These are phyloP conservation scores for Platycnemis pennipes DNA, from an alignment of 2,888 invertebrate genomes.

Conservation along the genomic window DNA sequence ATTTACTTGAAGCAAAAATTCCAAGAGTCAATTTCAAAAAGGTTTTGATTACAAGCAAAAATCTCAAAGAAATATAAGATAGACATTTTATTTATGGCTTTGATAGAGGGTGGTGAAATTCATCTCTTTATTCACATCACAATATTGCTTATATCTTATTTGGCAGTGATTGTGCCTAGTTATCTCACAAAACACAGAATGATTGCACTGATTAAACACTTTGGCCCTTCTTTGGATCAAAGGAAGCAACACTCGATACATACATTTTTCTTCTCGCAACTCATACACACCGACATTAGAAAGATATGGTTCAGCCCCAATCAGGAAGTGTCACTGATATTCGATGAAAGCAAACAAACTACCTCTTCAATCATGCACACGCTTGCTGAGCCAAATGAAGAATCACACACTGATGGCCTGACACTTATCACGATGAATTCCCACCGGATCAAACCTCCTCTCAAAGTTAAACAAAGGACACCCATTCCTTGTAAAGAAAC, in stretches of 20 bases:
- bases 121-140: slow-evolving; percentile 59
- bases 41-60: not conserved
- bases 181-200: slow-evolving; percentile 62
- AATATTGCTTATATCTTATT: slow-evolving; percentile 50
- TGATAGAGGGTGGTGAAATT: slow-evolving; percentile 29
- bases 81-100: not conserved
- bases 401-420: slow-evolving; percentile 15
- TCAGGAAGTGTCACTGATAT: not conserved
- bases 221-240: slow-evolving; percentile 45
- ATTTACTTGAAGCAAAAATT: not conserved
- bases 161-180: slow-evolving; percentile 58
- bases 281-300: slow-evolving; percentile 48
- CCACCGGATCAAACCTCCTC: not conserved
- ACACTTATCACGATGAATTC: not conserved
- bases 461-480: not conserved
- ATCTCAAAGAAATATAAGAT: not conserved
- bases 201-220: slow-evolving; percentile 61
- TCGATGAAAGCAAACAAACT: not conserved
- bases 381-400: slow-evolving; percentile 19
- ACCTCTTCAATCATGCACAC: slow-evolving; percentile 37
- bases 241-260: slow-evolving; percentile 63
- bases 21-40: not conserved
- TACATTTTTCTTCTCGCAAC: slow-evolving; percentile 43
- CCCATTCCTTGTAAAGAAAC: not conserved
- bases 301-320: slow-evolving; percentile 14